Percentiles rank a stretch among this genome's conserved stretches.
phyloP scores from a whole-genome alignment of 1,140 invertebrate species.

The Scaptomyza hsui region DNA sequence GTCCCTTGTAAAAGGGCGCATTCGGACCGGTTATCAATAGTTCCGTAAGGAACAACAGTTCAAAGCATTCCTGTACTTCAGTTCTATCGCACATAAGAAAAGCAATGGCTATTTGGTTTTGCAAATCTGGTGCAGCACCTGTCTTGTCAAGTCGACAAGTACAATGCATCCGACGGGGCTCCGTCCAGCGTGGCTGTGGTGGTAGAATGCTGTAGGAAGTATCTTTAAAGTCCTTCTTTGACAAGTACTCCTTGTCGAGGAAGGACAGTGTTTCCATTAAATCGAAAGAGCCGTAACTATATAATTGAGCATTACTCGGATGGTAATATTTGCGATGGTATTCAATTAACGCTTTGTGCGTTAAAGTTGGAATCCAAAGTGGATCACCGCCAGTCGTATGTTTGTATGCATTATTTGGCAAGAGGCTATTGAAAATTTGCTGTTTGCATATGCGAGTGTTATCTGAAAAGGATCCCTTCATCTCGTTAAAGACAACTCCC shows the following conservation, averaged over 20 bases:
- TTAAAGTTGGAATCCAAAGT: slow-evolving; percentile 91
- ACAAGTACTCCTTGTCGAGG: slow-evolving; percentile 91
- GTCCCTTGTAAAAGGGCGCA: slow-evolving; percentile 93
- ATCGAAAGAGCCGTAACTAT: slow-evolving; percentile 95
- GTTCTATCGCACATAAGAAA: slow-evolving; percentile 91
- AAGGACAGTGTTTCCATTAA: slow-evolving; percentile 91
- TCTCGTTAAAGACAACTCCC: slow-evolving; percentile 98
- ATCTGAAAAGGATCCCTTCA: slow-evolving; percentile 97
- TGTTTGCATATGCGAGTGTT: slow-evolving; percentile 91
- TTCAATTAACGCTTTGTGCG: slow-evolving; percentile 90
- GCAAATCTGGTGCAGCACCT: slow-evolving; percentile 90
- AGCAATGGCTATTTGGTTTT: slow-evolving; percentile 91
- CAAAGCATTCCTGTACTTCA: slow-evolving; percentile 91
- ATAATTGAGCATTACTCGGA: slow-evolving; percentile 94
- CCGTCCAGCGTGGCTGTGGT: slow-evolving; percentile 89
- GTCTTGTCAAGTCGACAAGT: slow-evolving; percentile 91
- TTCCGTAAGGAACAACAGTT: slow-evolving; percentile 90
- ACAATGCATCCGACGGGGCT: slow-evolving; percentile 87
- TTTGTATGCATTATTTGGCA: slow-evolving; percentile 94
- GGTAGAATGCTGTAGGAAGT: slow-evolving; percentile 88
- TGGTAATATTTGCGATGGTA: slow-evolving; percentile 96
- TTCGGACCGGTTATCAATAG: slow-evolving; percentile 94
- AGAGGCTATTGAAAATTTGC: slow-evolving; percentile 88
- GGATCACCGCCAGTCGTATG: slow-evolving; percentile 95
- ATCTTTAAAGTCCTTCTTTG: slow-evolving; percentile 85